Percentiles rank a stretch among this genome's conserved stretches.
Evolutionary conservation across 2,797 vertebrate genomes (phyloP).

Genomic region (Graptemys geographica): DNA sequence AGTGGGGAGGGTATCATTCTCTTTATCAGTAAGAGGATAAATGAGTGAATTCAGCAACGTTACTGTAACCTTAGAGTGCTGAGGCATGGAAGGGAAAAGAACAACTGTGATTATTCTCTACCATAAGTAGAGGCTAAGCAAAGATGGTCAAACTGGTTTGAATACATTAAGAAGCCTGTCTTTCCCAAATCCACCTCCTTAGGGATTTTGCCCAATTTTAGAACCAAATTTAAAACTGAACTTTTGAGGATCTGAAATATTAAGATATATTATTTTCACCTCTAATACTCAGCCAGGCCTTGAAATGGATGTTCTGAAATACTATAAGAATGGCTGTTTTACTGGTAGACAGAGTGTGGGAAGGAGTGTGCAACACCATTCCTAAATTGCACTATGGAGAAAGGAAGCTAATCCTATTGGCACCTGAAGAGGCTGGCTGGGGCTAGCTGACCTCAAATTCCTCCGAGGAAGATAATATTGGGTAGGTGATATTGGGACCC

Average conservation of each 20-base stretch:
- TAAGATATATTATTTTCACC: not conserved
- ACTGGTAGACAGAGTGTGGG: not conserved
- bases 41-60: not conserved
- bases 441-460: not conserved
- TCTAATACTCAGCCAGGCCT: rapidly evolving
- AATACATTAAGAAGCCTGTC: not conserved
- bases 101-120: not conserved
- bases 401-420: not conserved
- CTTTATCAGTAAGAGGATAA: rapidly evolving
- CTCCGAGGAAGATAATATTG: not conserved
- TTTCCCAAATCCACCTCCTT: not conserved
- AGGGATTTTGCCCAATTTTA: rapidly evolving
- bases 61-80: not conserved
- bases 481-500: not conserved
- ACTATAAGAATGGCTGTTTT: not conserved
- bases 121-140: not conserved
- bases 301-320: not conserved
- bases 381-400: not conserved
- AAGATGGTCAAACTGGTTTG: not conserved
- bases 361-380: not conserved
- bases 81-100: not conserved
- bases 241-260: not conserved
- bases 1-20: not conserved
- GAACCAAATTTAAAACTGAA: rapidly evolving
- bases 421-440: not conserved